phyloP scores from a whole-genome alignment of 2,113 vertebrate genomes.

The Protobothrops mucrosquamatus region DNA sequence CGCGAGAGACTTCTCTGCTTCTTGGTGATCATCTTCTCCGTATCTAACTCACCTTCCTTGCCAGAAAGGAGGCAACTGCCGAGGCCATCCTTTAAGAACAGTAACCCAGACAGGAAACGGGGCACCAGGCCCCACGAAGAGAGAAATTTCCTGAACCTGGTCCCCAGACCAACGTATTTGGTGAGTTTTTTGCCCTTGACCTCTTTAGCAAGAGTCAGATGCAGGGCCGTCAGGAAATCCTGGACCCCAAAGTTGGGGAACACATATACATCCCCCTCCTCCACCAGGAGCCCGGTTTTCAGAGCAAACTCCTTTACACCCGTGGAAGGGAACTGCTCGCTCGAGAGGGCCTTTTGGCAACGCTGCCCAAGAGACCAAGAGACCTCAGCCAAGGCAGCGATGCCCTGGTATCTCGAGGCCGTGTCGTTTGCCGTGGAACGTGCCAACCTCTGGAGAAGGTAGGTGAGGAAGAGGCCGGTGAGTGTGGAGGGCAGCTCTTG shows the following conservation, averaged over 20 bases:
- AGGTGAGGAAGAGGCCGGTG: slow-evolving; percentile 73
- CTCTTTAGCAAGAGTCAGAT: slow-evolving; percentile 74
- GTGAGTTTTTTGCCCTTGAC: slow-evolving; percentile 75
- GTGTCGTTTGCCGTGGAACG: neutral
- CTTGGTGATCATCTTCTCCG: slow-evolving; percentile 48
- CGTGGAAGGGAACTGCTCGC: slow-evolving; percentile 33
- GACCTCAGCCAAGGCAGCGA: slow-evolving; percentile 68
- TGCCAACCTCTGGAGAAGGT: slow-evolving; percentile 59
- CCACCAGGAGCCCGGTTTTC: slow-evolving; percentile 63
- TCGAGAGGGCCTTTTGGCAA: slow-evolving; percentile 61
- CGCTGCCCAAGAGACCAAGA: slow-evolving; percentile 81
- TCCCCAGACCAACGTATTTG: slow-evolving; percentile 70
- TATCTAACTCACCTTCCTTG: neutral
- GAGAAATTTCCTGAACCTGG: slow-evolving; percentile 75
- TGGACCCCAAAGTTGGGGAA: slow-evolving; percentile 81
- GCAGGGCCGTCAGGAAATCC: slow-evolving; percentile 79
- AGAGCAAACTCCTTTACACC: slow-evolving; percentile 72
- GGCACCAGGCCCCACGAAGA: slow-evolving; percentile 81
- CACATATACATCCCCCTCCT: slow-evolving; percentile 43
- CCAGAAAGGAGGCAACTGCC: slow-evolving; percentile 51
- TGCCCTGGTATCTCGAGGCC: slow-evolving; percentile 26
- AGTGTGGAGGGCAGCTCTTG: slow-evolving; percentile 78
- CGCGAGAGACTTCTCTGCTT: slow-evolving; percentile 70
- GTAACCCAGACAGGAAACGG: slow-evolving; percentile 76
- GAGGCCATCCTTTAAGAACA: slow-evolving; percentile 69